These are phyloP conservation scores for Tenebrosternarchus preto DNA, from an alignment of 2,113 vertebrate species.

Conservation along the genomic window DNA sequence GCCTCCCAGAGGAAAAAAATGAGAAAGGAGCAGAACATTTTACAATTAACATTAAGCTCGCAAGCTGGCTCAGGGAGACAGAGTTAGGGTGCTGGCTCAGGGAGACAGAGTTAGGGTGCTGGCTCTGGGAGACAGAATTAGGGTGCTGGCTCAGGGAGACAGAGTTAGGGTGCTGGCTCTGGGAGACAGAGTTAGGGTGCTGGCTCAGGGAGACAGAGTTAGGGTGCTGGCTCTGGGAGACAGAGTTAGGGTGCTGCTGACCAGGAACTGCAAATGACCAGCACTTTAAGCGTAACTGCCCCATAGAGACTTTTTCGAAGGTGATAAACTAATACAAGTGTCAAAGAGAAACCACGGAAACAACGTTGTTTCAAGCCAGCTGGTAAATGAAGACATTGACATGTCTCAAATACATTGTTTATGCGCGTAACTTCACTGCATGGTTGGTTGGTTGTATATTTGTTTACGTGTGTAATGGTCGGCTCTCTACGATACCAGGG, in stretches of 20 bases:
- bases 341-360: neutral
- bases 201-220: conserved; percentile 18
- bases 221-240: conserved; percentile 11
- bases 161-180: conserved; percentile 23
- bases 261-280: neutral
- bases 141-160: conserved; percentile 11
- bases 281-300: conserved; percentile 14
- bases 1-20: neutral
- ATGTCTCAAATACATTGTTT: conserved; percentile 36
- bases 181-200: conserved; percentile 15
- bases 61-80: conserved; percentile 8
- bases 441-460: conserved; percentile 43
- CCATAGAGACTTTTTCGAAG: neutral
- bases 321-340: neutral
- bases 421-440: conserved; percentile 45
- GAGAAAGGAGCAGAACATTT: conserved; percentile 2
- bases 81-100: conserved; percentile 16
- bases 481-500: conserved; percentile 40
- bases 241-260: conserved; percentile 10
- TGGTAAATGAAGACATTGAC: conserved; percentile 12
- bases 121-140: conserved; percentile 12
- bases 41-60: neutral
- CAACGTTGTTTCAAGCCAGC: conserved; percentile 28
- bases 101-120: conserved; percentile 19
- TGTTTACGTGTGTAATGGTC: conserved; percentile 51